These are phyloP conservation scores for Sphaeridia pumilis DNA, from an alignment of 2,888 invertebrate species.

Conservation along the genomic window DNA sequence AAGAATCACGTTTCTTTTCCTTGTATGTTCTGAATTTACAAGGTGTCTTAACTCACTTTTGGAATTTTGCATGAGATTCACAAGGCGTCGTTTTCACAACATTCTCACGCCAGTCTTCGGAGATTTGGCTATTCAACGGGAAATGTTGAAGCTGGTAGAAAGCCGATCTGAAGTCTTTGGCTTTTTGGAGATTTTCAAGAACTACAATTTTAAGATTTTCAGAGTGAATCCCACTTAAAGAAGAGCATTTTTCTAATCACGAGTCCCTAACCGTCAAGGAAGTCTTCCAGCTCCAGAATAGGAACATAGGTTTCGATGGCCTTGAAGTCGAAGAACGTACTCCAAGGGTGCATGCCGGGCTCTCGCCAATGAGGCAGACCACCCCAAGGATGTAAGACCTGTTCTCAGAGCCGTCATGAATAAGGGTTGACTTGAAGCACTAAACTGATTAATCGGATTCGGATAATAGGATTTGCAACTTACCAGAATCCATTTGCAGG, in stretches of 20 bases:
- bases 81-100: constrained; percentile 49
- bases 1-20: not conserved
- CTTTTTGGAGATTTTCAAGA: constrained; percentile 43
- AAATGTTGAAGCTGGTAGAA: constrained; percentile 74
- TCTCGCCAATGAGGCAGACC: constrained; percentile 80
- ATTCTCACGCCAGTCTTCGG: constrained; percentile 69
- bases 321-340: constrained; percentile 67
- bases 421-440: not conserved
- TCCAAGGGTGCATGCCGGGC: constrained; percentile 59
- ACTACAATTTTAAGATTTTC: too few relatives aligned
- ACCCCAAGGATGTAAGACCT: constrained; percentile 89
- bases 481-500: constrained; percentile 42
- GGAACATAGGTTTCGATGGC: constrained; percentile 67
- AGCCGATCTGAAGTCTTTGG: too few relatives aligned
- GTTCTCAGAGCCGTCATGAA: constrained; percentile 37
- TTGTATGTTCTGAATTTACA: not conserved
- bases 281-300: constrained; percentile 74
- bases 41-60: constrained; percentile 16
- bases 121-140: constrained; percentile 63
- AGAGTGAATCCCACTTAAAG: not conserved
- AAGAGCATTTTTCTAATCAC: not conserved
- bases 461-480: constrained; percentile 18
- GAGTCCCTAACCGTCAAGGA: constrained; percentile 48
- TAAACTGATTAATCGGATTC: not conserved
- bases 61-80: constrained; percentile 13